These are phyloP conservation scores for Lymantria monacha DNA, from an alignment of 2,888 invertebrate genomes.

Conservation along the genomic window DNA sequence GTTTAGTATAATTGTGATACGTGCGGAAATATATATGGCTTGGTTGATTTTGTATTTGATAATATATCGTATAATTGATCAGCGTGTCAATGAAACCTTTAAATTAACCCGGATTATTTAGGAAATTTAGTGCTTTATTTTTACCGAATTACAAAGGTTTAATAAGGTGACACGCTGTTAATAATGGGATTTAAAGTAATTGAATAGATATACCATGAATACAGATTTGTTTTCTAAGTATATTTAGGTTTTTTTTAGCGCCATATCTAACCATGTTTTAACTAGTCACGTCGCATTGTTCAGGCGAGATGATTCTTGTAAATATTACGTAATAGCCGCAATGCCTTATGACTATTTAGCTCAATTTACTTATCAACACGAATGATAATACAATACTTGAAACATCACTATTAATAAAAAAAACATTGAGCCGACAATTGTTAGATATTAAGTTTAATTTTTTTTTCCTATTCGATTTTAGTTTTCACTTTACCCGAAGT, in stretches of 20 bases:
- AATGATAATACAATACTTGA: background rate
- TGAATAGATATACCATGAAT: too few relatives aligned
- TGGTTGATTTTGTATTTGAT: background rate
- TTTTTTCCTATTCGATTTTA: slow-evolving; percentile 9
- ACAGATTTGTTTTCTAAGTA: too few relatives aligned
- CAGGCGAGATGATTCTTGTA: slow-evolving; percentile 3
- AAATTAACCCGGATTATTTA: too few relatives aligned
- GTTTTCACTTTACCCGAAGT: slow-evolving; percentile 8
- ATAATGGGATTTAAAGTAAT: too few relatives aligned
- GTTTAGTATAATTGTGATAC: background rate
- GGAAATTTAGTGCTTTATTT: too few relatives aligned
- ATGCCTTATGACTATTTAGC: too few relatives aligned
- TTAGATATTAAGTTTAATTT: slow-evolving; percentile 12
- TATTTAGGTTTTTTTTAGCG: too few relatives aligned
- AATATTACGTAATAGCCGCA: background rate
- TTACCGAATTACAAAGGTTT: too few relatives aligned
- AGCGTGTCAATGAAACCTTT: too few relatives aligned
- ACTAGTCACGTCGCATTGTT: slow-evolving; percentile 7
- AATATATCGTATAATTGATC: background rate
- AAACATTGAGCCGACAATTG: background rate
- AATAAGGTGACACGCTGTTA: too few relatives aligned
- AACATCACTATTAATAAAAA: background rate
- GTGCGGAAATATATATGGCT: background rate
- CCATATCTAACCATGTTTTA: slow-evolving; percentile 5
- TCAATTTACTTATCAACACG: background rate